Evolutionary conservation across 2,797 vertebrate genomes (phyloP).

Genomic region (Sebastolobus altivelis): DNA sequence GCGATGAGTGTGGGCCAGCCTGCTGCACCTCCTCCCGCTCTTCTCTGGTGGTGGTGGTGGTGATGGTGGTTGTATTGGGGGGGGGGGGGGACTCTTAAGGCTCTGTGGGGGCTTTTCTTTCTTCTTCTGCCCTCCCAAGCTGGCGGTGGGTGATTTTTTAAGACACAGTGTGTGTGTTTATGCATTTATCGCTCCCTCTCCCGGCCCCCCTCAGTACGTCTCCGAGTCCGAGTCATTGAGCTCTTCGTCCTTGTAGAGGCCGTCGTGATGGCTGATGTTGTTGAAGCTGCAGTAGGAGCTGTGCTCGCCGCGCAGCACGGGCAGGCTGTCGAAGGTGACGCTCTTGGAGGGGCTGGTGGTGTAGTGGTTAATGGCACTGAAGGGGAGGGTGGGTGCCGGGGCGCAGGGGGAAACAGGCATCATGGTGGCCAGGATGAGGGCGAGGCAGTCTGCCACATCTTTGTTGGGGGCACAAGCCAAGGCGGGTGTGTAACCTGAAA

Average conservation of each 20-base stretch:
- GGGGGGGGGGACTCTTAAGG: conserved; percentile 72
- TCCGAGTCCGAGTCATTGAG: conserved; percentile 98
- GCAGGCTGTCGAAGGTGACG: conserved; percentile 94
- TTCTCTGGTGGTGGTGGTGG: conserved; percentile 29
- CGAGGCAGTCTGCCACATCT: conserved; percentile 97
- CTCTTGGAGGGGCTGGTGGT: conserved; percentile 94
- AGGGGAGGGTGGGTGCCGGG: conserved; percentile 89
- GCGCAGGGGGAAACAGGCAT: conserved; percentile 95
- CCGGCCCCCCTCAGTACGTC: conserved; percentile 89
- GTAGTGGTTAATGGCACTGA: conserved; percentile 97
- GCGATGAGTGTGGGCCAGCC: conserved; percentile 74
- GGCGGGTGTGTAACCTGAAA: conserved; percentile 95
- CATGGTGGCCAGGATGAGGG: conserved; percentile 98
- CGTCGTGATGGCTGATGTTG: conserved; percentile 93
- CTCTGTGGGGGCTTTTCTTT: conserved; percentile 70
- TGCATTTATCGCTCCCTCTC: conserved; percentile 45
- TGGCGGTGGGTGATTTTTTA: conserved; percentile 78
- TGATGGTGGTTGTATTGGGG: background rate
- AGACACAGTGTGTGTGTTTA: conserved; percentile 82
- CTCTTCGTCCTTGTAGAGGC: conserved; percentile 94
- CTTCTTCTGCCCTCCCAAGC: conserved; percentile 70
- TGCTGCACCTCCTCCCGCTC: conserved; percentile 68
- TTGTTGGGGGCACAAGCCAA: conserved; percentile 98
- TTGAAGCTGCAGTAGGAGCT: conserved; percentile 97
- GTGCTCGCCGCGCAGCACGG: conserved; percentile 90